Base-by-base conservation (phyloP, 2,888 invertebrate species). In the Drosophila paranaensis region DNA sequence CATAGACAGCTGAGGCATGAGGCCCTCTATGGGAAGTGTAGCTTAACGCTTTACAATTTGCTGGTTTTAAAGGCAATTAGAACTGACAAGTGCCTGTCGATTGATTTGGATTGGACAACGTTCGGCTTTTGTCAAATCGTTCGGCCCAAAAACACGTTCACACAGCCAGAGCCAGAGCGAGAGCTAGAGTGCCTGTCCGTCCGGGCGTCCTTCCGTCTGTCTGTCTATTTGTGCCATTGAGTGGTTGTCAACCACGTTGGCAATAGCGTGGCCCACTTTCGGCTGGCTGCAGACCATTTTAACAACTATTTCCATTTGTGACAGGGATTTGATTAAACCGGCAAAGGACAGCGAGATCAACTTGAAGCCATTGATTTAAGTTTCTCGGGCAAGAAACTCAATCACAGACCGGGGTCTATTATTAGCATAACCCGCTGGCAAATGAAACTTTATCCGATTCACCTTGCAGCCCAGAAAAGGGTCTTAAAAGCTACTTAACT, bases 1-100 rank as follows among this genome's bases (percentile, higher is more conserved):
- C 20, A 2, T 3, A 25, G 25, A n/a, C 20, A 14, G 58, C 16
- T 14, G 42, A 20, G 35, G 25, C 10, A 56, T 66, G 61, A 56
- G 55, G 20, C 6, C 14, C 33, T 30, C 58, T 16, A 45, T 35
- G 68, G 74, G 71, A 68, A 64, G 74, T 76, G 66, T 62, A 78
- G 75, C 77, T 74, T 77, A 77, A 68, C 71, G 77, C 77, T 81
- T 73, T 60, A 68, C 70, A 77, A 64, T 73, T 75, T 78, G 71
- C 71, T 72, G 78, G 78, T 78, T 81, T 83, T 83, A 81, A 75
- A 80, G 86, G 81, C 84, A 84, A 84, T 84, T 84, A 84, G 83
- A 85, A 78, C 76, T 82, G 86, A 84, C 81, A 84, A 84, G 84
- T 84, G 86, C 74, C 80, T 71, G 76, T 65, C 79, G 70, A 74